Conservation (phyloP, 2,113 vertebrate genomes). For the Eptesicus fuscus region DNA sequence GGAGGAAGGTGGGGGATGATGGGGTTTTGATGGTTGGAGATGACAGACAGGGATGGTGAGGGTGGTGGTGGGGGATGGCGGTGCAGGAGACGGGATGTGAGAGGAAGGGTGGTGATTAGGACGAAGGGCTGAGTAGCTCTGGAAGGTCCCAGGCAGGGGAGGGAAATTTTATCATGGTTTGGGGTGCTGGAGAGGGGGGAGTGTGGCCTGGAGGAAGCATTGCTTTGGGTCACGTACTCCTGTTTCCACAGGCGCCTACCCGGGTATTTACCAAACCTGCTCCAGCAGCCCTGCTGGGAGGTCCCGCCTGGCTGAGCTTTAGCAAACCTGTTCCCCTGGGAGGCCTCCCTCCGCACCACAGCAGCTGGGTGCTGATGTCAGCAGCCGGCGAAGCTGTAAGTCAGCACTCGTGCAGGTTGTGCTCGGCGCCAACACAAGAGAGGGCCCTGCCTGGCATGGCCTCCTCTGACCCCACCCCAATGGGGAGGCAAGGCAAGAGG, state of each 20-base stretch:
- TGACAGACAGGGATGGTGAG: not conserved
- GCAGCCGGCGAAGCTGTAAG: not conserved
- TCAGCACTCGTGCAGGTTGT: not conserved
- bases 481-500: not conserved
- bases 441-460: not conserved
- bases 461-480: not conserved
- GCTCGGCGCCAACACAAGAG: not conserved
- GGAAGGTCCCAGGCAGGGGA: not conserved
- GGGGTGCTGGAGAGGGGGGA: not conserved
- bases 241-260: not conserved
- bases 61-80: not conserved
- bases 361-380: constrained; percentile 56
- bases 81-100: not conserved
- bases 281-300: constrained; percentile 1
- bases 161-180: not conserved
- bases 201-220: not conserved
- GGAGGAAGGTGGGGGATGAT: not conserved
- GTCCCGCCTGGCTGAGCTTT: not conserved
- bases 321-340: constrained; percentile 23
- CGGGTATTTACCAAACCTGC: not conserved
- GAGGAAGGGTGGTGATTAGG: not conserved
- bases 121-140: not conserved
- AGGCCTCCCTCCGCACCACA: constrained; percentile 40
- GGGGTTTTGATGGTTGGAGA: not conserved
- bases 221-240: not conserved